phyloP scores from a whole-genome alignment of 2,797 vertebrate genomes.

The Peromyscus melanophrys region DNA sequence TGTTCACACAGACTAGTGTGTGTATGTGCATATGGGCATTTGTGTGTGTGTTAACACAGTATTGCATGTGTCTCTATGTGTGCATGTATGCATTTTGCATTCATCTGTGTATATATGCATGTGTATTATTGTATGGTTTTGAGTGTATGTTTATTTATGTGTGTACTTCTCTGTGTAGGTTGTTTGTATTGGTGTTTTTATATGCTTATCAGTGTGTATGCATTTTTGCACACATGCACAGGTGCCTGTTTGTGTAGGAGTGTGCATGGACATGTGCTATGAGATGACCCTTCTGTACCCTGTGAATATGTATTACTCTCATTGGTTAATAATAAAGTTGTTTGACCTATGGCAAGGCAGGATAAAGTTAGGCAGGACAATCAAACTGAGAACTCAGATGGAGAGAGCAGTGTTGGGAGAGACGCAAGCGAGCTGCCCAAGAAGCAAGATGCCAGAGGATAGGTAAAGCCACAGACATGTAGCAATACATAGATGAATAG shows the following conservation, averaged over 20 bases:
- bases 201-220: neutral
- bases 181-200: neutral
- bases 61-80: neutral
- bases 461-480: no score
- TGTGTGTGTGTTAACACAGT: neutral
- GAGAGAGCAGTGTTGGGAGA: no score
- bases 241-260: neutral
- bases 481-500: no score
- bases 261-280: neutral
- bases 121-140: neutral
- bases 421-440: no score
- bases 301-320: no score
- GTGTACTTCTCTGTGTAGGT: neutral
- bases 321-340: no score
- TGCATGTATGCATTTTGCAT: neutral
- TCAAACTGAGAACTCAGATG: no score
- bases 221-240: neutral
- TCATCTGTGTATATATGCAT: neutral
- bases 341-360: no score
- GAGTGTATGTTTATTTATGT: neutral
- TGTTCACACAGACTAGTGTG: neutral
- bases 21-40: neutral
- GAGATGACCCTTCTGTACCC: no score
- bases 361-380: no score
- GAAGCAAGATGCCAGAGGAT: no score